Percentiles rank a stretch among this genome's conserved stretches.
Evolutionary conservation across 2,113 vertebrate genomes (phyloP).

Genomic region (human): GRCh38 chr4:128091001-128091500

Average conservation of each 20-base stretch:
- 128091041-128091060: conserved; percentile 88
- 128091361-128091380: conserved; percentile 88
- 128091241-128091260: conserved; percentile 27
- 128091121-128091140: conserved; percentile 91
- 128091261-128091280: background rate
- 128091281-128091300: conserved; percentile 1
- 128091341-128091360: conserved; percentile 91
- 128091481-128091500: conserved; percentile 96
- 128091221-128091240: background rate
- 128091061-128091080: conserved; percentile 83
- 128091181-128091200: background rate
- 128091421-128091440: conserved; percentile 96
- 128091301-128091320: conserved; percentile 27
- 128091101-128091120: conserved; percentile 90
- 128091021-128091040: conserved; percentile 91
- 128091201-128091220: background rate
- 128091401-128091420: conserved; percentile 85
- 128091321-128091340: conserved; percentile 45
- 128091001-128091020: conserved; percentile 89
- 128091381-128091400: conserved; percentile 84
- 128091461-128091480: conserved; percentile 96
- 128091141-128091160: conserved; percentile 82
- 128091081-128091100: conserved; percentile 87
- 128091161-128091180: conserved; percentile 9
- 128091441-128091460: conserved; percentile 91